Percentiles rank a stretch among this genome's conserved stretches.
These are phyloP conservation scores for Osedax frankpressi DNA, from an alignment of 2,888 invertebrate genomes.

Conservation along the genomic window DNA sequence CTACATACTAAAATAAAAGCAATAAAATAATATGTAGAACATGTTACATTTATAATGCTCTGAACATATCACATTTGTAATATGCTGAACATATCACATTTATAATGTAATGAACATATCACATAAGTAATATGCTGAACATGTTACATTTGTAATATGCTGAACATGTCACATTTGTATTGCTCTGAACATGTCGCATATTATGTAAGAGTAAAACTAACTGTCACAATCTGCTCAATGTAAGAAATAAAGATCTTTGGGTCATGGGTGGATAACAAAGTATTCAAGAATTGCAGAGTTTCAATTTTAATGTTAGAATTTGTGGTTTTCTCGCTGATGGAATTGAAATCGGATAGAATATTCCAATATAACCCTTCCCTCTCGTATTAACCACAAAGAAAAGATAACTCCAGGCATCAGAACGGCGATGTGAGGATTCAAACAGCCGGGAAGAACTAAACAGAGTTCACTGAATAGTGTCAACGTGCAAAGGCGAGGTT, in stretches of 20 bases:
- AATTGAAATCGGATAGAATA: too few relatives aligned
- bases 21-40: too few relatives aligned
- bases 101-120: too few relatives aligned
- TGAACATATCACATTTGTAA: too few relatives aligned
- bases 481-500: conserved; percentile 72
- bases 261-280: conserved; percentile 65
- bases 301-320: conserved; percentile 91
- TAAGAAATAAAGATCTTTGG: conserved; percentile 49
- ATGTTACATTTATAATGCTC: too few relatives aligned
- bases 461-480: conserved; percentile 77
- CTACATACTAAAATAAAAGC: too few relatives aligned
- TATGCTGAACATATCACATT: too few relatives aligned
- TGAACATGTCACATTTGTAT: too few relatives aligned
- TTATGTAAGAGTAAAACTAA: too few relatives aligned
- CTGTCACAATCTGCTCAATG: conserved; percentile 24
- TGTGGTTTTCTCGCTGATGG: conserved; percentile 68
- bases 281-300: conserved; percentile 78
- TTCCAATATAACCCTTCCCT: too few relatives aligned
- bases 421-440: conserved; percentile 68
- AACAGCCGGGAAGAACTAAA: conserved; percentile 72
- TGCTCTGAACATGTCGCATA: background rate
- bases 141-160: too few relatives aligned
- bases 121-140: too few relatives aligned
- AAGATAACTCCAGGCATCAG: conserved; percentile 79
- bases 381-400: conserved; percentile 52